Evolutionary conservation across 2,113 vertebrate species (phyloP).

Genomic region (Dromas ardeola): DNA sequence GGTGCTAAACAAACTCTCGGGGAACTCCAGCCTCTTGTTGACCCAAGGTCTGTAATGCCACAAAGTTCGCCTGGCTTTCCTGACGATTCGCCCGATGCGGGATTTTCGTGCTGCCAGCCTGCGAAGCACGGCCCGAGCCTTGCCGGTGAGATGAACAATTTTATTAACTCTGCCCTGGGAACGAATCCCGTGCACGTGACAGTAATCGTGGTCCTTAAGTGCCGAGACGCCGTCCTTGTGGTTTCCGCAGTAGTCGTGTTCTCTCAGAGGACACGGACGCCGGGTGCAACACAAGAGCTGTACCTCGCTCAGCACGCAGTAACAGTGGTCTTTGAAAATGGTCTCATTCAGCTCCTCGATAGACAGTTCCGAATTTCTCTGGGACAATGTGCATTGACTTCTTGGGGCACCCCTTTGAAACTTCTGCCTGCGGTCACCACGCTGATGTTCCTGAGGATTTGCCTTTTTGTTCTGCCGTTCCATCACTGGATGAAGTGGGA

Average conservation of each 20-base stretch:
- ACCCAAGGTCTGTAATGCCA: not conserved
- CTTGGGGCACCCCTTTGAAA: accelerated
- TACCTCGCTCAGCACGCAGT: accelerated
- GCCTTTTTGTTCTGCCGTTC: not conserved
- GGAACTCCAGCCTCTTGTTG: accelerated
- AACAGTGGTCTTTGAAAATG: not conserved
- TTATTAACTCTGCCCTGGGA: too few species aligned
- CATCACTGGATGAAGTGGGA: accelerated
- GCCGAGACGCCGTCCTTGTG: accelerated
- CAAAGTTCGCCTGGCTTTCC: not conserved
- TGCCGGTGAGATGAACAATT: accelerated
- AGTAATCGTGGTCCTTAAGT: not conserved
- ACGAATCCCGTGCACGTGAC: accelerated
- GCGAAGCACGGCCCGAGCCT: accelerated
- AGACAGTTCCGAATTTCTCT: accelerated
- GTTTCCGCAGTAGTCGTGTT: not conserved
- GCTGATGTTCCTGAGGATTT: accelerated
- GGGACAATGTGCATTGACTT: accelerated
- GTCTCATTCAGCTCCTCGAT: accelerated
- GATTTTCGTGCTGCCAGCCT: accelerated
- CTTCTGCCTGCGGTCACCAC: accelerated
- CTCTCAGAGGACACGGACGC: accelerated
- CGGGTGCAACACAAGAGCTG: accelerated
- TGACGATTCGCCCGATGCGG: accelerated
- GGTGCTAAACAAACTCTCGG: too few species aligned